Base-by-base conservation (phyloP, 2,797 vertebrate species). In the Rachycentron canadum region DNA sequence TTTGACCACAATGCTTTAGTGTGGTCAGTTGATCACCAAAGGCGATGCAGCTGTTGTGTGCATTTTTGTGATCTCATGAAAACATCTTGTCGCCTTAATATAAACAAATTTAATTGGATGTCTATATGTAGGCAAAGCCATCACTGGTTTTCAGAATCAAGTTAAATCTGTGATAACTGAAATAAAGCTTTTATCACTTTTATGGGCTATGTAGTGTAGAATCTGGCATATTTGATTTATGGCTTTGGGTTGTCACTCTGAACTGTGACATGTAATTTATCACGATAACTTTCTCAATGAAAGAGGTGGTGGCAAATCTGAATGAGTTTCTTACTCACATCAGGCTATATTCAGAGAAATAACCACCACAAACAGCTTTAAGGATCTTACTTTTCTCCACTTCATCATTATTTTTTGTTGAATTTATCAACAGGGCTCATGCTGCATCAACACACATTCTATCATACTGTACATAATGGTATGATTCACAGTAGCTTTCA, bases 31-130 rank as follows among this genome's bases (percentile, higher is more conserved):
- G 3, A 8, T n/a, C 7, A 19, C 5, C 10, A 4, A 2, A 45
- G 7, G 1, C 16, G 4, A 38, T 55, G 23, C 19, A n/a, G 17
- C 32, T 30, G 5, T n/a, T n/a, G 10, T 21, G 19, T 55, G 17
- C 23, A 34, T 40, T 28, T 56, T 26, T 71, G 43, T 52, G n/a
- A 60, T 16, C 34, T 34, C 5, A 19, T 50, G 1, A 28, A 52
- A 36, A 2, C 11, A 61, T 10, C 30, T 47, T 12, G 6, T 36
- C 23, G 32, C 21, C 34, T 41, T 50, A 3, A 53, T 26, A 8
- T 65, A 14, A 64, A 69, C 43, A 12, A 30, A 53, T 50, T 62
- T 52, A 69, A 47, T 59, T 64, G 5, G 43, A 69, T 36, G 36
- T 16, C 38, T 26, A n/a, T 40, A 38, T 62, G 21, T 23, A 36